Evolutionary conservation across 2,113 vertebrate genomes (phyloP), one percentile per base, ranked within the genome.

Genomic region (Pelobates fuscus): DNA sequence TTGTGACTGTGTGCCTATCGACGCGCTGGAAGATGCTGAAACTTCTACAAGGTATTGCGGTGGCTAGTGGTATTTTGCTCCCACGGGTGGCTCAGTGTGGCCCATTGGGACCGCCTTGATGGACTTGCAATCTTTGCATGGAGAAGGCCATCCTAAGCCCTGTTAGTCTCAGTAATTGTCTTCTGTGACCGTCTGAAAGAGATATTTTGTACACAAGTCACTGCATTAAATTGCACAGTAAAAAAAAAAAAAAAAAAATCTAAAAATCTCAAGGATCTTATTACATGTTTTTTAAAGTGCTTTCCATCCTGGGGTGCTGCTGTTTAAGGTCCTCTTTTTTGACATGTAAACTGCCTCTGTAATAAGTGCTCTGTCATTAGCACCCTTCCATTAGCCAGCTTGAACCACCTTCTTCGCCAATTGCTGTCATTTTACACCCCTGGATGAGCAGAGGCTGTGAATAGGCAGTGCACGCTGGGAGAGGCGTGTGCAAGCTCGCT

Each of bases 341-440:
- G 72, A 76, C 72, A 76, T 76, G 64, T 76, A 76, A 67, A 67
- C 72, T 67, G 72, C 43, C 64, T 60, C 32, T 32, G 37, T 46
- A 26, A 59, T 67, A 67, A 76, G 72, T 59, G 54, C 32, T 30
- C 64, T 67, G 72, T 67, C 64, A 76, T 76, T 76, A 76, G 54
- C 64, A 67, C 52, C 64, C 72, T 66, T 67, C 72, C 72, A 76
- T 76, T 76, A 76, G 62, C 44, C 26, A 32, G 32, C 49, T 26
- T 20, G 29, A 23, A 21, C 62, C 55, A 14, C 54, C 52, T 67
- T 60, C 26, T 20, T 60, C n/a, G 26, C 72, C 55, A 32, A 24
- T 67, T 32, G n/a, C 54, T 67, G 64, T 60, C 64, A 76, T 60
- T 76, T 30, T 76, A 32, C 24, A 21, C 64, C 60, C 64, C 57